Evolutionary conservation across 2,797 vertebrate genomes (phyloP).

Genomic region (Hephaestus fuliginosus): DNA sequence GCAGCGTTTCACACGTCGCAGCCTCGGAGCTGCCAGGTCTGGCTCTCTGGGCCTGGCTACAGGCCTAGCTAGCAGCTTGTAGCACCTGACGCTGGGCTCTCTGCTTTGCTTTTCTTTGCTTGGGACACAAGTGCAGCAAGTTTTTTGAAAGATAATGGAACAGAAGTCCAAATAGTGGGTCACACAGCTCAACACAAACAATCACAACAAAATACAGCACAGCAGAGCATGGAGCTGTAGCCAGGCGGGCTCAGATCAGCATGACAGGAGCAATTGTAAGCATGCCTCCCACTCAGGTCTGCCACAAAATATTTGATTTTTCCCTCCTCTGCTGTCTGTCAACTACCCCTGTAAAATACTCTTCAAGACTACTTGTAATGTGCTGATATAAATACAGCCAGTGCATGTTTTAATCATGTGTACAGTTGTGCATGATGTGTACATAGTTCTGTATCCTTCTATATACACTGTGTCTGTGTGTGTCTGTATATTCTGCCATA

Average conservation of each 20-base stretch:
- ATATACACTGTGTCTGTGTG: conserved; percentile 49
- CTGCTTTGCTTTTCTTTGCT: conserved; percentile 58
- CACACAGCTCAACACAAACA: conserved; percentile 51
- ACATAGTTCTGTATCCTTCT: conserved; percentile 58
- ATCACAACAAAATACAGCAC: conserved; percentile 46
- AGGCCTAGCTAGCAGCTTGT: conserved; percentile 81
- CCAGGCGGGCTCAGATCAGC: conserved; percentile 43
- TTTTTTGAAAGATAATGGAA: conserved; percentile 63
- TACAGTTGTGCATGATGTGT: conserved; percentile 43
- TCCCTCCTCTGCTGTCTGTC: conserved; percentile 51
- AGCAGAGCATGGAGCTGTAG: conserved; percentile 22
- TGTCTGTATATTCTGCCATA: conserved; percentile 46
- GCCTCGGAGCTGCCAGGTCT: conserved; percentile 82
- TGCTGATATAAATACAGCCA: conserved; percentile 36
- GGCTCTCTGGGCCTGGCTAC: conserved; percentile 76
- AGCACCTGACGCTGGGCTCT: conserved; percentile 79
- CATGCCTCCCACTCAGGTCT: conserved; percentile 51
- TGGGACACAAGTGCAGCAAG: conserved; percentile 43
- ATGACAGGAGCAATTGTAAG: conserved; percentile 43
- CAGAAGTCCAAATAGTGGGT: conserved; percentile 59
- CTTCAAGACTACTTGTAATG: conserved; percentile 19
- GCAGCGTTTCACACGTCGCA: conserved; percentile 85
- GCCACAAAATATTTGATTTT: conserved; percentile 49
- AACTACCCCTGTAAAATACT: conserved; percentile 29
- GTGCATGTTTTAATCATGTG: conserved; percentile 41